Percentiles rank a stretch among this genome's conserved stretches.
Conservation (phyloP, 2,113 vertebrate species). For the Myiagra hebetior region DNA sequence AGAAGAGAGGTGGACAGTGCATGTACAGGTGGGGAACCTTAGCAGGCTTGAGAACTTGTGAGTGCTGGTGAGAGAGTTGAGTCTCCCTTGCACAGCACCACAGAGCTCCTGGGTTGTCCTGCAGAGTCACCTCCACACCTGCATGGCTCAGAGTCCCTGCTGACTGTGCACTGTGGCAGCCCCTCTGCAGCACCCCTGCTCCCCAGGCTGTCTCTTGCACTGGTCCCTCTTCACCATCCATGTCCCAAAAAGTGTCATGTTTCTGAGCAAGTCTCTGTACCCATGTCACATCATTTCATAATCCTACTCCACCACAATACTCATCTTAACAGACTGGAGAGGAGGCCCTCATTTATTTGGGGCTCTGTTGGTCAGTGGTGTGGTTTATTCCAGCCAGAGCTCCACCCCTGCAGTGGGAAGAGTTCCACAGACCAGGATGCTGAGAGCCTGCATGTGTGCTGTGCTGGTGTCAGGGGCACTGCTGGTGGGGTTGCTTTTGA, state of each 20-base stretch:
- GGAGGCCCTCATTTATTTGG: background rate
- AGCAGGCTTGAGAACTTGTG: background rate
- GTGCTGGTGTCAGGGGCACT: background rate
- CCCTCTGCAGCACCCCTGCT: rapidly evolving
- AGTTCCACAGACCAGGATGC: background rate
- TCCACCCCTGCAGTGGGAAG: background rate
- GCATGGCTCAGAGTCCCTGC: background rate
- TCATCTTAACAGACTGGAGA: background rate
- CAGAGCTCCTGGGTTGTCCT: background rate
- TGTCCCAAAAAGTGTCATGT: rapidly evolving
- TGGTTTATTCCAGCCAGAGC: background rate
- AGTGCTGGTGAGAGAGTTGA: background rate
- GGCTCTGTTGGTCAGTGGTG: background rate
- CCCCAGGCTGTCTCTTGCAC: background rate
- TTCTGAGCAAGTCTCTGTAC: background rate
- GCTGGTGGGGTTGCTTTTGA: background rate
- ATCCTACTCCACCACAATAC: background rate
- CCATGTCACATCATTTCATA: background rate
- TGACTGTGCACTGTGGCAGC: background rate
- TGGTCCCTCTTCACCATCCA: background rate
- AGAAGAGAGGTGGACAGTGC: background rate
- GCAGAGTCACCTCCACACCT: background rate
- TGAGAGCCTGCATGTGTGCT: background rate
- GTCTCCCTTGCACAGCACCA: background rate
- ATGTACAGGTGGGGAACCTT: background rate